Conservation (phyloP, 1,140 invertebrate species). For the Aphelinus atriplicis region DNA sequence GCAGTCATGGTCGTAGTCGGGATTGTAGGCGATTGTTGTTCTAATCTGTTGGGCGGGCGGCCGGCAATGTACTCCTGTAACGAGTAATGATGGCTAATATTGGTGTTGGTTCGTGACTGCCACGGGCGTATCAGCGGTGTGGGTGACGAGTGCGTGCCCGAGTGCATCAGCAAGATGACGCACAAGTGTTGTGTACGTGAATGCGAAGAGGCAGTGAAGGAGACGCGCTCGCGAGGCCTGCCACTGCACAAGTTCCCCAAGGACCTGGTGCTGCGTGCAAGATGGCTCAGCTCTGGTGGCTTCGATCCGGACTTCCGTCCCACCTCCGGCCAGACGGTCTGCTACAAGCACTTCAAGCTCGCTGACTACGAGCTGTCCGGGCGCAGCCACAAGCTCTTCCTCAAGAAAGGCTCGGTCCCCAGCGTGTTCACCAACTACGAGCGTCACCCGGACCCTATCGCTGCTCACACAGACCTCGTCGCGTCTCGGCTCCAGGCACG, state of each 20-base stretch:
- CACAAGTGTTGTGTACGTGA: slow-evolving; percentile 61
- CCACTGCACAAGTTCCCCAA: slow-evolving; percentile 70
- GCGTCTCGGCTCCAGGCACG: slow-evolving; percentile 1
- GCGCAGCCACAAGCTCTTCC: slow-evolving; percentile 69
- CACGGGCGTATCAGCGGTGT: no score
- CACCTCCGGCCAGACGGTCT: slow-evolving; percentile 70
- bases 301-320: slow-evolving; percentile 65
- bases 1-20: no score
- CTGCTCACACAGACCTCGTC: slow-evolving; percentile 1
- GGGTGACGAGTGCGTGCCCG: no score
- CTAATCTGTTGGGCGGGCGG: no score
- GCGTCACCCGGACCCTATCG: slow-evolving; percentile 52
- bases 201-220: slow-evolving; percentile 54
- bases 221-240: slow-evolving; percentile 64
- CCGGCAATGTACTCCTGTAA: no score
- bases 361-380: slow-evolving; percentile 70
- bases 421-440: slow-evolving; percentile 63
- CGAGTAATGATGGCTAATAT: no score
- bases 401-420: slow-evolving; percentile 67
- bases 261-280: slow-evolving; percentile 58
- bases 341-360: slow-evolving; percentile 72
- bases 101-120: no score
- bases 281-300: slow-evolving; percentile 66
- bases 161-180: slow-evolving; percentile 48
- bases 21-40: no score